Evolutionary conservation across 2,888 invertebrate species (phyloP).

Genomic region (Ceramica pisi): DNA sequence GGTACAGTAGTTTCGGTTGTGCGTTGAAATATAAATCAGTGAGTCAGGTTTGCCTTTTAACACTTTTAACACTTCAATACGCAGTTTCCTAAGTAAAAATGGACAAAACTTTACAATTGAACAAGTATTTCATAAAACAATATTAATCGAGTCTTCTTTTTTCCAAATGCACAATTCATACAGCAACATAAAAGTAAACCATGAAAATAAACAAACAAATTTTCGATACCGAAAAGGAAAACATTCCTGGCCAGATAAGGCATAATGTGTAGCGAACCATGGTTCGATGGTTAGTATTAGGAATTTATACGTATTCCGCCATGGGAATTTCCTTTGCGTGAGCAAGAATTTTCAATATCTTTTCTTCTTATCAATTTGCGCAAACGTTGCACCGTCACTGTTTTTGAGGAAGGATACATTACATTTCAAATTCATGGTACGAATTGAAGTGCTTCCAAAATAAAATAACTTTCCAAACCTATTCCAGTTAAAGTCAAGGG

Average conservation of each 20-base stretch:
- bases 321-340: slow-evolving; percentile 37
- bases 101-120: not conserved
- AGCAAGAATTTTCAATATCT: slow-evolving; percentile 39
- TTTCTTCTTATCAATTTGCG: slow-evolving; percentile 19
- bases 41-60: too few relatives aligned
- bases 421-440: not conserved
- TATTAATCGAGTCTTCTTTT: not conserved
- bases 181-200: slow-evolving; percentile 20
- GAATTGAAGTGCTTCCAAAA: slow-evolving; percentile 1
- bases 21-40: too few relatives aligned
- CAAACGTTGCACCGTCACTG: slow-evolving; percentile 11
- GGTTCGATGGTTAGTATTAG: slow-evolving; percentile 46
- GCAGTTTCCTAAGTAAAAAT: not conserved
- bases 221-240: slow-evolving; percentile 36
- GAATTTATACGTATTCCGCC: slow-evolving; percentile 48
- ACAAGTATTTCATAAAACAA: too few relatives aligned
- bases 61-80: not conserved
- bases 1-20: too few relatives aligned
- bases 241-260: slow-evolving; percentile 51
- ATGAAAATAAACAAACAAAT: slow-evolving; percentile 22
- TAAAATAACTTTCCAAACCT: not conserved
- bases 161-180: slow-evolving; percentile 20
- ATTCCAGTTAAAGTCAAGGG: slow-evolving; percentile 3
- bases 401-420: slow-evolving; percentile 8
- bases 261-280: slow-evolving; percentile 50